Evolutionary conservation across 2,113 vertebrate species (phyloP), one percentile per base, ranked within the genome.

Genomic region (Dipodomys spectabilis): DNA sequence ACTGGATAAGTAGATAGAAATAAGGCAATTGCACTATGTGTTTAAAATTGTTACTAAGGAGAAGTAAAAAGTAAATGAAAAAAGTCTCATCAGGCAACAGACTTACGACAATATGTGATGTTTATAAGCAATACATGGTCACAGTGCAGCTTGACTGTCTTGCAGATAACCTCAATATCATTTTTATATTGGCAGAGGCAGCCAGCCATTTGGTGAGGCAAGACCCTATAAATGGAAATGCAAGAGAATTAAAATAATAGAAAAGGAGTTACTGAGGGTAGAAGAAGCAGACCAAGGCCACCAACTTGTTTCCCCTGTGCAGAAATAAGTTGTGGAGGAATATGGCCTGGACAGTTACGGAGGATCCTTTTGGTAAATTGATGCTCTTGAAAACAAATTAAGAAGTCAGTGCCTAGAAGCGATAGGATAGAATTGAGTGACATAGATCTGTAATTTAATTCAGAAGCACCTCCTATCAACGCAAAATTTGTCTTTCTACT

Each of bases 151-250:
- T 57, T 57, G 53, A 57, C 53, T 57, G 53, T 57, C 15, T 57
- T 57, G 53, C 53, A 57, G 53, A 57, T 18, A 57, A 57, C 53
- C 53, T 57, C 8, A 0, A 80, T 93, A n/a, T 53, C 25, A 2
- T 16, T 69, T 73, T 92, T 85, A 91, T 96, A 81, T 74, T 79
- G 92, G 90, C 96, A 98, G 91, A 98, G 92, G 92, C 98, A 98
- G 88, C 96, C 98, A 67, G 87, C n/a, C 35, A 60, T 9, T 0
- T 18, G 90, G 0, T 4, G 57, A 60, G 96, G 96, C 69, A 98
- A 62, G 68, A 95, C 71, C 49, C 67, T 68, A 13, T 57, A 68
- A 68, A 30, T 68, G 27, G 67, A 30, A 68, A 68, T 28, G 30
- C 28, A 30, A 57, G 67, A 68, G 67, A 68, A 68, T 30, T 30